Conservation (phyloP, 2,113 vertebrate species). For the Chamaetylas fuelleborni region DNA sequence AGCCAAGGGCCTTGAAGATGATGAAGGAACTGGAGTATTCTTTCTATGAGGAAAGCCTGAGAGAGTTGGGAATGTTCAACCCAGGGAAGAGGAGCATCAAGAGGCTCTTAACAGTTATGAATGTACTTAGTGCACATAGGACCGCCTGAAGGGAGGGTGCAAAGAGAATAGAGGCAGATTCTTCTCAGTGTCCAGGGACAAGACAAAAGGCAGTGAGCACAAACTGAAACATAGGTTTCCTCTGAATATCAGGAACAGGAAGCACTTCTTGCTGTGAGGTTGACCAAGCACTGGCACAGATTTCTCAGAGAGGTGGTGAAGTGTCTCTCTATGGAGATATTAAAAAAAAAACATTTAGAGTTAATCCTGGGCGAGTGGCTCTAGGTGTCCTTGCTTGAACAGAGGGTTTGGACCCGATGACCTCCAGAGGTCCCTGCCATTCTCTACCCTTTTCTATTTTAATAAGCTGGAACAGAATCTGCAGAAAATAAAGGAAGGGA, state of each 20-base stretch:
- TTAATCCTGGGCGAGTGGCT: neutral
- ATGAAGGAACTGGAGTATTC: neutral
- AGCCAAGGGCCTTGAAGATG: neutral
- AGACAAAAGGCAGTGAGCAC: neutral
- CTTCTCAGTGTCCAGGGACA: neutral
- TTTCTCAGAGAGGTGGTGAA: neutral
- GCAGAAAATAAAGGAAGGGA: neutral
- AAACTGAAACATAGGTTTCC: neutral
- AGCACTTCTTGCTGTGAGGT: neutral
- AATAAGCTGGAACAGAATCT: neutral
- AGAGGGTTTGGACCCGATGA: neutral
- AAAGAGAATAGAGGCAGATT: neutral
- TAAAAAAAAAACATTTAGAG: neutral
- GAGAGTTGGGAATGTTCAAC: neutral
- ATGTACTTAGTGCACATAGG: neutral
- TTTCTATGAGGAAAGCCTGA: neutral
- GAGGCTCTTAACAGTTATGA: neutral
- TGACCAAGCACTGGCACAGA: neutral
- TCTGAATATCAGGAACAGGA: neutral
- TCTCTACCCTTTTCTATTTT: neutral
- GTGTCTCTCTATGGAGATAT: accelerated
- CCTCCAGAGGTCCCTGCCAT: neutral
- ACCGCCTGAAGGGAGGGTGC: neutral
- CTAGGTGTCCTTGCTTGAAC: neutral
- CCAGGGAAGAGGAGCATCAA: neutral